Percentiles rank a stretch among this genome's conserved stretches.
Evolutionary conservation across 2,113 vertebrate genomes (phyloP).

Genomic region (Siniperca knerii): DNA sequence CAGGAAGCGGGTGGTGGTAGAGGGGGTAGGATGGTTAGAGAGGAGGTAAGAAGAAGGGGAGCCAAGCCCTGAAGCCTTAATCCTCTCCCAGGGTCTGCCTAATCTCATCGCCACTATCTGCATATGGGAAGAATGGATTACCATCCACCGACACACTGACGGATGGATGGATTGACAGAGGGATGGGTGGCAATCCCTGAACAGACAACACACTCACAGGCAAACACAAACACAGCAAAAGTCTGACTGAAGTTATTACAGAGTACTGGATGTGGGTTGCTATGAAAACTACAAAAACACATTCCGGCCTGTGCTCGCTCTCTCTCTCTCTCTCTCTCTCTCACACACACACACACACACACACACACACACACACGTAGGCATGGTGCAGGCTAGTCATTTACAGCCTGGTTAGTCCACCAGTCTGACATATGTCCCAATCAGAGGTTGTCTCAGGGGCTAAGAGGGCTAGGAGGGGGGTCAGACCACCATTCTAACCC

Average conservation of each 20-base stretch:
- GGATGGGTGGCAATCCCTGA: conserved; percentile 47
- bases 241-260: conserved; percentile 6
- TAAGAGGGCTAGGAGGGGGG: neutral
- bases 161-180: conserved; percentile 29
- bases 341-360: neutral
- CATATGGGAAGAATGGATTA: conserved; percentile 81
- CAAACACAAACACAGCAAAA: conserved; percentile 29
- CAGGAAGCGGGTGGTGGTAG: conserved; percentile 44
- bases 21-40: conserved; percentile 44
- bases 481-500: conserved; percentile 19
- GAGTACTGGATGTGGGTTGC: neutral
- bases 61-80: conserved; percentile 69
- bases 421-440: conserved; percentile 40
- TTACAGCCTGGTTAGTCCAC: conserved; percentile 23
- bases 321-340: no score
- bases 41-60: conserved; percentile 62
- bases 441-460: conserved; percentile 23
- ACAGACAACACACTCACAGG: conserved; percentile 35
- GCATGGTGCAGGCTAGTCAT: conserved; percentile 10
- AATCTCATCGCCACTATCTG: conserved; percentile 78
- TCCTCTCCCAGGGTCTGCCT: conserved; percentile 77
- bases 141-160: conserved; percentile 66
- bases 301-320: neutral
- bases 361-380: conserved; percentile 21
- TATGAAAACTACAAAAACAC: conserved; percentile 15